Base-by-base conservation (phyloP, 2,113 vertebrate species). In the Thalassarche chlororhynchos region DNA sequence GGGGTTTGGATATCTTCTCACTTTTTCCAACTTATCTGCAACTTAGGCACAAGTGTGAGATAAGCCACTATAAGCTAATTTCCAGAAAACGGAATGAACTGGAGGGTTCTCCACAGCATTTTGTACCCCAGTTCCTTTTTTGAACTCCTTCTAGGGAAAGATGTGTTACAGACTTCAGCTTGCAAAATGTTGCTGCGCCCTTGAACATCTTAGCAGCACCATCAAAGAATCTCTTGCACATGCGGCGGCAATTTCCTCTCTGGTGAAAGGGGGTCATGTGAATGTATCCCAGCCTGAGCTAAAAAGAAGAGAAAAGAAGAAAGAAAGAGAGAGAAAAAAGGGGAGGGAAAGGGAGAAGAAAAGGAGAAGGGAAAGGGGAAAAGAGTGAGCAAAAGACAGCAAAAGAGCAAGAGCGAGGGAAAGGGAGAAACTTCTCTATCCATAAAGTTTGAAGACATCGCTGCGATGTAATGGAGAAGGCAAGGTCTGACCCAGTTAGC, bases 191-290 rank as follows among this genome's bases (percentile, higher is more conserved):
- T 80, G 25, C 58, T 62, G 49, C 76, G 66, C 34, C 36, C 44
- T 92, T 82, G 57, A 84, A 68, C 29, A 34, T 68, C 38, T 94
- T n/a, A 60, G 60, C n/a, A 64, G 42, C 42, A 91, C 19, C 51
- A 14, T 60, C 17, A 77, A 42, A 83, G 16, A 66, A 47, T 69
- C 42, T 29, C 92, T 91, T 88, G 26, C 34, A 13, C 21, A 65
- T 34, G 6, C 0, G 0, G 49, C 0, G 0, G 19, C 2, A 4
- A 57, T 90, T 77, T 88, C 71, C 58, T 69, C 28, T 89, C 23
- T 40, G 26, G 25, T 75, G 31, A 42, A 79, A 84, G 20, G 6
- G 3, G 2, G 3, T 5, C 8, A 2, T 28, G 14, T 34, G 31
- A 93, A 58, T 32, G 6, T 69, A 68, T 54, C 26, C 17, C 71